phyloP scores from a whole-genome alignment of 2,888 invertebrate genomes.

The Eristalis arbustorum region DNA sequence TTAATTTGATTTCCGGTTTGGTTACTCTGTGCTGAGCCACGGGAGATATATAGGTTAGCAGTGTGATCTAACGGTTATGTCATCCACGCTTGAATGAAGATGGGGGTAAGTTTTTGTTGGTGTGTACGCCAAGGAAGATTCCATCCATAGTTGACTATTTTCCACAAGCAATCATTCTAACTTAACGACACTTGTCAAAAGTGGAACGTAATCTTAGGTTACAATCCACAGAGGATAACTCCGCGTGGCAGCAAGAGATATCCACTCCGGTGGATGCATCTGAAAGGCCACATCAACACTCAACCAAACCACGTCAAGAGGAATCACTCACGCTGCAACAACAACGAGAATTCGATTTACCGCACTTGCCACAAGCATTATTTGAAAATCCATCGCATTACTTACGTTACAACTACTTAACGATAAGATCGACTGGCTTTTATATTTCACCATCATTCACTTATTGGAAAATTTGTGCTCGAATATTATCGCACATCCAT shows the following conservation, averaged over 20 bases:
- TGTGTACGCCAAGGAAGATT: neutral
- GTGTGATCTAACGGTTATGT: neutral
- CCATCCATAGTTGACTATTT: too few species aligned
- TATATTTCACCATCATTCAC: slow-evolving; percentile 67
- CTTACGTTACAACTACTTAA: slow-evolving; percentile 26
- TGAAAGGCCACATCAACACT: neutral
- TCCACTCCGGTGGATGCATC: neutral
- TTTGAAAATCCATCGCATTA: neutral
- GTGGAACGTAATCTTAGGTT: neutral
- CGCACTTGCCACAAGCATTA: neutral
- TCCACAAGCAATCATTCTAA: too few species aligned
- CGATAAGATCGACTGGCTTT: slow-evolving; percentile 53
- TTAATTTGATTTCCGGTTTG: slow-evolving; percentile 49
- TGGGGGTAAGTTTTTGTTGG: neutral
- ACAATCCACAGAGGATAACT: neutral
- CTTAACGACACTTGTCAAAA: neutral
- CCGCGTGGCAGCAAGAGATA: neutral
- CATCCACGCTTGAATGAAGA: neutral
- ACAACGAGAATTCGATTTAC: neutral
- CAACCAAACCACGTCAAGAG: neutral
- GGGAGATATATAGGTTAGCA: neutral
- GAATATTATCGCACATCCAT: slow-evolving; percentile 36
- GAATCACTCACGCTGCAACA: neutral
- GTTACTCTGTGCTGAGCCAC: neutral
- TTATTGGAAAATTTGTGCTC: slow-evolving; percentile 64